A percentile compares a stretch with the other conserved stretches of the same genome.
Evolutionary conservation across 2,797 vertebrate genomes (phyloP).

Genomic region (Acanthurus leucopareius): DNA sequence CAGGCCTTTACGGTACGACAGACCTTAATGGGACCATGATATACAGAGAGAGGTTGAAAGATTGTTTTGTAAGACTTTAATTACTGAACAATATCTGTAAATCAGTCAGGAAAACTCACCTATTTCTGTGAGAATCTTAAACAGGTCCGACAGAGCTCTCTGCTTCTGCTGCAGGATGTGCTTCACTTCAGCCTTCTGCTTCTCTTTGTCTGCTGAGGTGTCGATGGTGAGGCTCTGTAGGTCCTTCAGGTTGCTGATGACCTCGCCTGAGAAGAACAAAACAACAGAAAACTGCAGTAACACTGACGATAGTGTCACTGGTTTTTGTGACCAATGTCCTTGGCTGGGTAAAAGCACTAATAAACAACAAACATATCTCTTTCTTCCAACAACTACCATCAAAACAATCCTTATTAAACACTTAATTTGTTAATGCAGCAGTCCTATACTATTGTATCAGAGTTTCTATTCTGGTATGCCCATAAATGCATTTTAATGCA

Average conservation of each 20-base stretch:
- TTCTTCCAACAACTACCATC: not conserved
- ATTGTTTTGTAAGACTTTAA: not conserved
- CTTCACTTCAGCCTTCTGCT: conserved; percentile 92
- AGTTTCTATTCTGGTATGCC: no score
- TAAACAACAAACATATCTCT: not conserved
- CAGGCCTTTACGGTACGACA: conserved; percentile 96
- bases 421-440: no score
- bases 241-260: conserved; percentile 89
- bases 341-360: not conserved
- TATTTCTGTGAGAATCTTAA: conserved; percentile 92
- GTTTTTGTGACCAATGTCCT: no score
- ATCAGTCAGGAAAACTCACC: conserved; percentile 79
- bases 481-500: no score
- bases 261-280: conserved; percentile 81
- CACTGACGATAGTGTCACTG: not conserved
- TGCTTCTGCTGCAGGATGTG: conserved; percentile 97
- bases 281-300: no score
- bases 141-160: conserved; percentile 94
- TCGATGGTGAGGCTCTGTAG: conserved; percentile 90
- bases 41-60: not conserved
- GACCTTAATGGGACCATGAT: conserved; percentile 81
- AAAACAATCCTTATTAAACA: not conserved
- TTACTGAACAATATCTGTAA: no score
- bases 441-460: no score
- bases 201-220: conserved; percentile 89